Conservation (phyloP, 2,888 invertebrate species). For the Phengaris alcon region DNA sequence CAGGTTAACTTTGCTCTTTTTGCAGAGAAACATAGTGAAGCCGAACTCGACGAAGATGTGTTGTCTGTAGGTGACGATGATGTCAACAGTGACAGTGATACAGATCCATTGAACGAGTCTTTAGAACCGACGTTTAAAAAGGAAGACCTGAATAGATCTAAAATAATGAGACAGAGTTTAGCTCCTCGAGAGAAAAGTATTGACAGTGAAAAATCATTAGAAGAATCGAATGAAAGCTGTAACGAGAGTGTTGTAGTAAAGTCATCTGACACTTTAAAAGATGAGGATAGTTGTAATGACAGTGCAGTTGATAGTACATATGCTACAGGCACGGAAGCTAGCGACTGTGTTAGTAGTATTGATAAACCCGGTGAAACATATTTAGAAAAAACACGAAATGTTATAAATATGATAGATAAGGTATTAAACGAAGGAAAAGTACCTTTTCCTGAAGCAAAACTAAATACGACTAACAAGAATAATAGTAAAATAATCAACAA, state of each 20-base stretch:
- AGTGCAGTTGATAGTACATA: slow-evolving; percentile 40
- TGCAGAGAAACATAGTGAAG: slow-evolving; percentile 55
- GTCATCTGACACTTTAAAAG: slow-evolving; percentile 45
- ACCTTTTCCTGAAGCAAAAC: slow-evolving; percentile 4
- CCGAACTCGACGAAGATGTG: slow-evolving; percentile 44
- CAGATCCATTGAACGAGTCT: slow-evolving; percentile 57
- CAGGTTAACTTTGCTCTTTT: slow-evolving; percentile 34
- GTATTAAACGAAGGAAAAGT: slow-evolving; percentile 1
- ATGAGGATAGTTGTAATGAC: slow-evolving; percentile 41
- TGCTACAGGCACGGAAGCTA: slow-evolving; percentile 14
- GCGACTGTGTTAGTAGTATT: slow-evolving; percentile 4
- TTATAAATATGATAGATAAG: slow-evolving; percentile 6
- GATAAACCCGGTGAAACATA: background rate
- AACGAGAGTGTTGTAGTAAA: slow-evolving; percentile 45
- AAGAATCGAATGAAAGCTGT: slow-evolving; percentile 36
- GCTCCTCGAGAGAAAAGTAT: slow-evolving; percentile 30
- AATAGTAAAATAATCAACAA: background rate
- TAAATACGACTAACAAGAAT: slow-evolving; percentile 26
- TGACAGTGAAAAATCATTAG: slow-evolving; percentile 39
- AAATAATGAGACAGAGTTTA: slow-evolving; percentile 43
- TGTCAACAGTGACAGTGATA: slow-evolving; percentile 47
- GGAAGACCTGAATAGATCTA: slow-evolving; percentile 52
- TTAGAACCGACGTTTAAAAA: slow-evolving; percentile 62
- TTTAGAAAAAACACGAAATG: slow-evolving; percentile 24
- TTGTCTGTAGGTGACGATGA: slow-evolving; percentile 52